Base-by-base conservation (phyloP, 2,113 vertebrate genomes). In the Accipiter virgatus region DNA sequence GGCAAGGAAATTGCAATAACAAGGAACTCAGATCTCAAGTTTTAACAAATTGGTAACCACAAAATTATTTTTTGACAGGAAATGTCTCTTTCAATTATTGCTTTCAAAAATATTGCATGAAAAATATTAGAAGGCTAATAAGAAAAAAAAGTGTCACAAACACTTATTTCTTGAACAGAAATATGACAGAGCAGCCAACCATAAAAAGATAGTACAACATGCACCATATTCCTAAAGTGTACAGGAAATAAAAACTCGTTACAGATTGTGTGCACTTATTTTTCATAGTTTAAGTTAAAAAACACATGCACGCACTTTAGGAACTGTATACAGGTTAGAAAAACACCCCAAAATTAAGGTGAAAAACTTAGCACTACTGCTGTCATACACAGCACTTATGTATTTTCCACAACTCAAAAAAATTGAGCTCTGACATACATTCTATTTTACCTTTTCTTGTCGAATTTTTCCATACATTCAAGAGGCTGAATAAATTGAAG, bases 401-500 rank as follows among this genome's bases (percentile, higher is more conserved):
- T 53, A 7, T 71, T 74, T 74, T 31, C 27, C 38, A 84, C 31
- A 90, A 55, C 20, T 77, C 40, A 36, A 40, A 79, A 79, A 78
- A 62, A 2, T 0, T 43, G 32, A 81, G 61, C 22, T 93, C 66
- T 52, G 63, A 91, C 66, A 90, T 62, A 83, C 10, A 83, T 84
- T 59, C 96, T 81, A 71, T 94, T 95, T 97, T 95, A 99, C 99
- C 99, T 99, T 98, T 99, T 99, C 97, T 98, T 99, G 98, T 99
- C 99, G 98, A 99, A 99, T 98, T 99, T 99, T 74, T 99, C 99
- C 99, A 99, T 99, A 93, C 99, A 99, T 95, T 99, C 99, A 66
- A 99, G 98, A 92, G 99, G 99, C 52, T 99, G 99, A 96, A 99
- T 99, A 96, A 99, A 99, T 43, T 99, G 99, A 97, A 99, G 98